These are phyloP conservation scores for Palloptera scutellata DNA, from an alignment of 2,888 invertebrate genomes.

Conservation along the genomic window DNA sequence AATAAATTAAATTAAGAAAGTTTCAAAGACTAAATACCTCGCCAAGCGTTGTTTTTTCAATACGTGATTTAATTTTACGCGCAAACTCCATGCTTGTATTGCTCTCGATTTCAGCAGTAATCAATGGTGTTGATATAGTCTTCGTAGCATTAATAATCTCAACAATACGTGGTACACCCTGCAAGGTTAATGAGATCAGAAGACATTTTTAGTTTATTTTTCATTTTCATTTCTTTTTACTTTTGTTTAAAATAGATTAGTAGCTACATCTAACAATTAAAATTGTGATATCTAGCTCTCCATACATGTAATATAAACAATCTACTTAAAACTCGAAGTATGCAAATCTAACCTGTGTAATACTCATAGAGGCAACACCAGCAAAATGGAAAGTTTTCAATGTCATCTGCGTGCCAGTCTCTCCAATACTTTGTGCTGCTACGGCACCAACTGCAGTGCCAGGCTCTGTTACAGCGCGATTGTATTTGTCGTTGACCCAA, in stretches of 20 bases:
- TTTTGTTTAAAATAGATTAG: no score
- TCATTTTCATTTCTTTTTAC: not conserved
- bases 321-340: no score
- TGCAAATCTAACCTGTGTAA: constrained; percentile 74
- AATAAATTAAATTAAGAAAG: not conserved
- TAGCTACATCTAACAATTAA: no score
- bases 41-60: constrained; percentile 94
- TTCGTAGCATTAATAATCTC: constrained; percentile 99
- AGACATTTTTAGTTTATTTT: not conserved
- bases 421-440: constrained; percentile 96
- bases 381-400: constrained; percentile 99
- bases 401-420: constrained; percentile 99
- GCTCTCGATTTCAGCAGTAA: constrained; percentile 83
- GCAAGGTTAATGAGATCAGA: constrained; percentile 24
- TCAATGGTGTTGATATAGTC: constrained; percentile 95
- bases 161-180: constrained; percentile 81
- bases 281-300: no score
- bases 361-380: constrained; percentile 99
- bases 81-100: constrained; percentile 86
- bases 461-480: constrained; percentile 87
- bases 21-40: constrained; percentile 69
- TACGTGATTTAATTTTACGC: constrained; percentile 88
- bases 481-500: constrained; percentile 81
- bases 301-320: no score
- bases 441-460: constrained; percentile 98